A percentile compares a stretch with the other conserved stretches of the same genome.
phyloP scores from a whole-genome alignment of 2,888 invertebrate species.

The Drosophila demipolita region DNA sequence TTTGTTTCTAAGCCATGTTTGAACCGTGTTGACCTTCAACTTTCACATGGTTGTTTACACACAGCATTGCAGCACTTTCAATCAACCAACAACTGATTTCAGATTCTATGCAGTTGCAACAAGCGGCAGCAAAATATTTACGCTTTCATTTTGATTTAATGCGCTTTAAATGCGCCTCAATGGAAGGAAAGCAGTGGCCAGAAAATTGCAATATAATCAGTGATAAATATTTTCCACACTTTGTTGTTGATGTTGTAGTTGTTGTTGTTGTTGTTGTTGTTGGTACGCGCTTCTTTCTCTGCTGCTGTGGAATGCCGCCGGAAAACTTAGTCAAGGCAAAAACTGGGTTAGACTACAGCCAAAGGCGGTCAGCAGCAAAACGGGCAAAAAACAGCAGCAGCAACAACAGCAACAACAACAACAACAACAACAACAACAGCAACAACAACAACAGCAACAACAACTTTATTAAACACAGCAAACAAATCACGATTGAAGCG shows the following conservation, averaged over 20 bases:
- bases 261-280: constrained; percentile 1
- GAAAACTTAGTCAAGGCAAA: constrained; percentile 47
- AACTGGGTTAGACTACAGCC: constrained; percentile 54
- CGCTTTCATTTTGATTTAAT: constrained; percentile 78
- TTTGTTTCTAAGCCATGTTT: constrained; percentile 38
- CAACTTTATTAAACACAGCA: constrained; percentile 40
- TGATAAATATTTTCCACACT: constrained; percentile 74
- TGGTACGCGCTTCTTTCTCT: constrained; percentile 35
- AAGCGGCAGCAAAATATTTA: constrained; percentile 62
- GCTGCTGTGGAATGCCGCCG: constrained; percentile 46
- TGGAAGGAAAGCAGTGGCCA: constrained; percentile 39
- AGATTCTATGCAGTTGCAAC: constrained; percentile 49
- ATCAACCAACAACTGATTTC: constrained; percentile 30
- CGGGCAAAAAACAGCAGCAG: constrained; percentile 8
- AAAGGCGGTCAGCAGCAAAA: constrained; percentile 49
- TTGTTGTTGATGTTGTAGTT: constrained; percentile 17
- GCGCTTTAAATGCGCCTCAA: constrained; percentile 69
- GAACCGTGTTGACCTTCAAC: constrained; percentile 56
- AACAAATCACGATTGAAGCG: constrained; percentile 48
- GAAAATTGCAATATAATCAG: constrained; percentile 70
- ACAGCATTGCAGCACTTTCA: constrained; percentile 59
- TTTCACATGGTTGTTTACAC: constrained; percentile 47
- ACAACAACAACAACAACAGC: constrained; percentile 5
- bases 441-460: constrained; percentile 11
- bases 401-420: background rate